Evolutionary conservation across 1,140 invertebrate species (phyloP), one percentile per base, ranked within the genome.

Genomic region (Ericerus pela): DNA sequence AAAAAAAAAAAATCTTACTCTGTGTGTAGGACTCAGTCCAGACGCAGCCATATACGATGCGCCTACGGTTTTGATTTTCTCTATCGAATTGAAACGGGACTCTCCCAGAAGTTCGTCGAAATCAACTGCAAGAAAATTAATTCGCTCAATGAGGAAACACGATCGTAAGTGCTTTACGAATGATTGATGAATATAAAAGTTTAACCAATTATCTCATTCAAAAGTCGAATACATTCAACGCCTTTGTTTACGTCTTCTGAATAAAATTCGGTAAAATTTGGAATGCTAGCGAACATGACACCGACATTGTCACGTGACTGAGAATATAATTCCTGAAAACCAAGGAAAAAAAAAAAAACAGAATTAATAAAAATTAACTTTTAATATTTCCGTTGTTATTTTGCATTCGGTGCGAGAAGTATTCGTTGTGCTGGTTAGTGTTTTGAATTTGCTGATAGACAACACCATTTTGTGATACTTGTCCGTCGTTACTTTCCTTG

Each of bases 61-160:
- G 28, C 91, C 91, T 28, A 98, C 92, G 0, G 95, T 99, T 73
- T 99, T 99, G 41, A 99, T 96, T 76, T 99, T 99, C 70, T 99
- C 96, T 56, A 99, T 88, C 53, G 82, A 84, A 18, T 80, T 79
- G 67, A 96, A 99, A 14, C 85, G 76, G 24, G 84, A 78, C 65
- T 96, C 88, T 64, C 90, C 87, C 53, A 96, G 69, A 10, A 96
- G 70, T 71, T 93, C 85, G 69, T 96, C 92, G 73, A 95, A 92
- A 73, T 92, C 88, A 64, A 82, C 85, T 84, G 68, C 3, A 71
- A 73, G 62, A 61, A 56, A 47, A 52, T n/a, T n/a, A n/a, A n/a
- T n/a, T n/a, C n/a, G n/a, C n/a, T n/a, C n/a, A n/a, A n/a, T n/a
- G n/a, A n/a, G n/a, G 63, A 58, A 58, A 41, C 55, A 43, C n/a